phyloP scores from a whole-genome alignment of 2,888 invertebrate genomes.

The Meghimatium bilineatum region DNA sequence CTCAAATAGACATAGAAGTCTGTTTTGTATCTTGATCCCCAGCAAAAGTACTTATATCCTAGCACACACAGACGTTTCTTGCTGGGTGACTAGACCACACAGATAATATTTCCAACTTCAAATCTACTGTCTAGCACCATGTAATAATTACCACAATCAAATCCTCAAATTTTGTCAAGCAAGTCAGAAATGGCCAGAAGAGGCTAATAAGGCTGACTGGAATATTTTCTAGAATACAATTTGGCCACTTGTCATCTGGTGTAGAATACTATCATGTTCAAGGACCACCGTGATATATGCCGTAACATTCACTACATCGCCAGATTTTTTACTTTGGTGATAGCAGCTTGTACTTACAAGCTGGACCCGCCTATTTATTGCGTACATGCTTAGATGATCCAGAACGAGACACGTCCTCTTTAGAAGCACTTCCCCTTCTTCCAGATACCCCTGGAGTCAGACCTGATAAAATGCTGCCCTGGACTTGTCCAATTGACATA shows the following conservation, averaged over 20 bases:
- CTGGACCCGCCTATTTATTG: conserved; percentile 44
- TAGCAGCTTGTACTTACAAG: not conserved
- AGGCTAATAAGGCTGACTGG: not conserved
- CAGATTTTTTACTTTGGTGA: not conserved
- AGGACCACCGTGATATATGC: too few species aligned
- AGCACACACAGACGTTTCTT: not conserved
- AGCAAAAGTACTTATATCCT: not conserved
- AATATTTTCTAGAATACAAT: not conserved
- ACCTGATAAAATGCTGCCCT: conserved; percentile 59
- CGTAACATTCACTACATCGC: not conserved
- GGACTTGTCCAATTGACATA: conserved; percentile 64
- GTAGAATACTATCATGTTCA: not conserved
- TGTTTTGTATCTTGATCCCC: not conserved
- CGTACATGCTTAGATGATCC: conserved; percentile 69
- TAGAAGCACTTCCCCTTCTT: conserved; percentile 73
- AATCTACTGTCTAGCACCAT: not conserved
- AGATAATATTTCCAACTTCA: not conserved
- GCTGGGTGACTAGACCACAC: not conserved
- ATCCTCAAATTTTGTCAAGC: not conserved
- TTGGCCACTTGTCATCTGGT: not conserved
- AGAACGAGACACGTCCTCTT: conserved; percentile 68
- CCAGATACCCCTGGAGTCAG: conserved; percentile 61
- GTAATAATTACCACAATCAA: not conserved
- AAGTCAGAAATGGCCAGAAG: not conserved
- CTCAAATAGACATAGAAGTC: not conserved